Evolutionary conservation across 2,797 vertebrate species (phyloP).

Genomic region (Nyctibius grandis): DNA sequence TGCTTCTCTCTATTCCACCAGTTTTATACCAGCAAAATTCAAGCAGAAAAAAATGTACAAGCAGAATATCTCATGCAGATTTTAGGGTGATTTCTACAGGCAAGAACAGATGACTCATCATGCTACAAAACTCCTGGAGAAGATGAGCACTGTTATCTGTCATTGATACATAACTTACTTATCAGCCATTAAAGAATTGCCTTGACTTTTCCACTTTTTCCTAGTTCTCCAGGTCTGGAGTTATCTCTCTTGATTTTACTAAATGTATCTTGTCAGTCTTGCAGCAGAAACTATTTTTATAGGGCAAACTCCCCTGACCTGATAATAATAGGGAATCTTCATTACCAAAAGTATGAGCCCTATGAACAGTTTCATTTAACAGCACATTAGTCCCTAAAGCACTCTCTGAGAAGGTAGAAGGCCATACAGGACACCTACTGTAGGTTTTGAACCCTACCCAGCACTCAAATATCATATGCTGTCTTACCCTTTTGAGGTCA

Average conservation of each 20-base stretch:
- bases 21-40: constrained; percentile 1
- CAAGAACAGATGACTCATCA: not conserved
- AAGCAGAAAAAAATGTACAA: not conserved
- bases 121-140: not conserved
- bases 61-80: not conserved
- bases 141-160: not conserved
- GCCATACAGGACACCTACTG: not conserved
- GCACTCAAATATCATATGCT: not conserved
- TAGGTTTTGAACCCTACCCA: not conserved
- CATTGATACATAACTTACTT: not conserved
- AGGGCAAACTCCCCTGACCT: not conserved
- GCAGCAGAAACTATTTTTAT: not conserved
- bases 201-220: not conserved
- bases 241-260: not conserved
- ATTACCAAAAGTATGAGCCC: not conserved
- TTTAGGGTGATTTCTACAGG: not conserved
- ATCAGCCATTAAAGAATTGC: not conserved
- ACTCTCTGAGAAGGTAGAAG: not conserved
- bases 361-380: not conserved
- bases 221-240: not conserved
- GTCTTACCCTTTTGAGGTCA: not conserved
- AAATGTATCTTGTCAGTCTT: not conserved
- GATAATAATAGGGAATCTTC: not conserved
- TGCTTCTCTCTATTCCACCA: not conserved
- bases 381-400: not conserved